Conservation (phyloP, 2,888 invertebrate genomes). For the Atrina japonica region DNA sequence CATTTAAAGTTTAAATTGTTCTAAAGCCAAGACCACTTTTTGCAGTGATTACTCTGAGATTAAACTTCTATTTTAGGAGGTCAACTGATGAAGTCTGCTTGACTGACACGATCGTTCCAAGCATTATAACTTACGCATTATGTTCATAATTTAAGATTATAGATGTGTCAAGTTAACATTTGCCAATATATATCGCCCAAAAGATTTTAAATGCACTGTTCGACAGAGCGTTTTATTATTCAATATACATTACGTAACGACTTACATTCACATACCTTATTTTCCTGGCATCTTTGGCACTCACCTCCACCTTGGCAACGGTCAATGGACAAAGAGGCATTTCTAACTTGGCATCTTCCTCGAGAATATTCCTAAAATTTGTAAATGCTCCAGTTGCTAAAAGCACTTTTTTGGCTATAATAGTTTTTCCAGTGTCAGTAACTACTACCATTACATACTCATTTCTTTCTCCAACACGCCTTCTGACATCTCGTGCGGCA, state of each 20-base stretch:
- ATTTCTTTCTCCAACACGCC: conserved; percentile 23
- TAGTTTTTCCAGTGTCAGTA: conserved; percentile 43
- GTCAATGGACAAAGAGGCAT: conserved; percentile 35
- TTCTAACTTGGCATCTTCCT: conserved; percentile 26
- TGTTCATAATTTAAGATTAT: no score
- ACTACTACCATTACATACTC: conserved; percentile 38
- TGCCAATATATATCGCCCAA: no score
- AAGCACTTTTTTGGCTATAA: conserved; percentile 47
- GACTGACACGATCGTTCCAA: no score
- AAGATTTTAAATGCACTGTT: no score
- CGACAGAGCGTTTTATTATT: no score
- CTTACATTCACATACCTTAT: conserved; percentile 38
- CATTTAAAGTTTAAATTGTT: no score
- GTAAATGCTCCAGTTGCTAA: conserved; percentile 61
- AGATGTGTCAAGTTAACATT: no score
- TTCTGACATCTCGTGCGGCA: conserved; percentile 41
- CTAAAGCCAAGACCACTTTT: no score
- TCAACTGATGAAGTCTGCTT: no score
- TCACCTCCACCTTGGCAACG: conserved; percentile 49
- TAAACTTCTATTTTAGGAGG: no score
- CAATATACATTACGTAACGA: neutral
- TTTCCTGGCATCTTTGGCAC: conserved; percentile 14
- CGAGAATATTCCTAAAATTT: conserved; percentile 43
- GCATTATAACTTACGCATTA: no score
- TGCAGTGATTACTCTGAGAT: no score